Base-by-base conservation (phyloP, 64 coral and sea anemone species). In the Pachyseris speciosa region DNA sequence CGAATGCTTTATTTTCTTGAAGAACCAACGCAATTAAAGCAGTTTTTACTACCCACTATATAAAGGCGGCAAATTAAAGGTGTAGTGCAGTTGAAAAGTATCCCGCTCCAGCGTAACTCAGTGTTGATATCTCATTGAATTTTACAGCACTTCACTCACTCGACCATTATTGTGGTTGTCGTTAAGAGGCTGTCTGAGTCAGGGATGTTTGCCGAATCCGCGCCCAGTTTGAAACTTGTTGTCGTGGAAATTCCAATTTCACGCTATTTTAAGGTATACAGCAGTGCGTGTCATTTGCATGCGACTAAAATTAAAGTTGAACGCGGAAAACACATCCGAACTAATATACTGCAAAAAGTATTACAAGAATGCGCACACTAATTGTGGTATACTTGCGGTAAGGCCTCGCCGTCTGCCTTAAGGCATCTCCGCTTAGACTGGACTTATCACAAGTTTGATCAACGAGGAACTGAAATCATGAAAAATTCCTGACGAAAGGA, bases 211-310 rank as follows among this genome's bases (percentile, higher is more conserved):
- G 8, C 12, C 5, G 0, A 13, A 1, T 48, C 17, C 25, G 44
- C 44, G 45, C 31, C 33, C 24, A 26, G 11, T 63, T 81, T 81
- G 32, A 39, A 39, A 9, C 49, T 9, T 51, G 52, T 61, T n/a
- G 52, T 57, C n/a, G 51, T 57, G 77, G 53, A 81, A 80, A 40
- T 81, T 39, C 26, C 31, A 41, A 15, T 60, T 81, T 81, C 77
- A 81, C 77, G 55, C 77, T 27, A 81, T 81, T 61, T 80, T 63
- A 25, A 61, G 33, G 9, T 61, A 58, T 9, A n/a, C 53, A 40
- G 12, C 7, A 7, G 53, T 10, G 52, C 51, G 22, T 59, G 30
- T 80, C 12, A 58, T 59, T 37, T 59, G 15, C 10, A 32, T 57
- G 34, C 13, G 22, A 5, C 76, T 38, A 37, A 61, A 63, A 81